phyloP scores from a whole-genome alignment of 2,888 invertebrate genomes.

The Mellilla xanthometata region DNA sequence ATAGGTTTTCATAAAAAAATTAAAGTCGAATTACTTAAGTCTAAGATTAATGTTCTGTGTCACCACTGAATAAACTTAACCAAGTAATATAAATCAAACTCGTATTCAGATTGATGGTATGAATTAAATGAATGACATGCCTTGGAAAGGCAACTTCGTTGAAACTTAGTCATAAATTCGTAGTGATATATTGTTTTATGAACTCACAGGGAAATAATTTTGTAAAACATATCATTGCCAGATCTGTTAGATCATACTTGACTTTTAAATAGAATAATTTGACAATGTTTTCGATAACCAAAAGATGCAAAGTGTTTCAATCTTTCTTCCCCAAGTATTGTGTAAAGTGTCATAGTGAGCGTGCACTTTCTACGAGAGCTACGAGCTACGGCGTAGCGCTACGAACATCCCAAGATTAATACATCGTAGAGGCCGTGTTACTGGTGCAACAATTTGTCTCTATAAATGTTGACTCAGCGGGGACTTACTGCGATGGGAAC shows the following conservation, averaged over 20 bases:
- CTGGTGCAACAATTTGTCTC: slow-evolving; percentile 81
- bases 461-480: slow-evolving; percentile 82
- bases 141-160: no score
- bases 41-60: background rate
- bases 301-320: background rate
- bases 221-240: no score
- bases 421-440: slow-evolving; percentile 72
- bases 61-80: slow-evolving; percentile 3
- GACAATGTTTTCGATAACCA: background rate
- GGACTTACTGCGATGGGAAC: slow-evolving; percentile 28
- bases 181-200: no score
- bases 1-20: no score
- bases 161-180: no score
- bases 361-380: slow-evolving; percentile 40
- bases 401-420: slow-evolving; percentile 74
- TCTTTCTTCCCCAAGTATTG: slow-evolving; percentile 2
- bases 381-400: slow-evolving; percentile 38
- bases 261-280: no score
- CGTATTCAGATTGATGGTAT: slow-evolving; percentile 51
- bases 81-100: slow-evolving; percentile 37
- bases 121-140: slow-evolving; percentile 55
- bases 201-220: no score
- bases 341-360: slow-evolving; percentile 37
- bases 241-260: no score
- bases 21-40: no score